Evolutionary conservation across 2,888 invertebrate genomes (phyloP).

Genomic region (Lasioglossum figueresi): DNA sequence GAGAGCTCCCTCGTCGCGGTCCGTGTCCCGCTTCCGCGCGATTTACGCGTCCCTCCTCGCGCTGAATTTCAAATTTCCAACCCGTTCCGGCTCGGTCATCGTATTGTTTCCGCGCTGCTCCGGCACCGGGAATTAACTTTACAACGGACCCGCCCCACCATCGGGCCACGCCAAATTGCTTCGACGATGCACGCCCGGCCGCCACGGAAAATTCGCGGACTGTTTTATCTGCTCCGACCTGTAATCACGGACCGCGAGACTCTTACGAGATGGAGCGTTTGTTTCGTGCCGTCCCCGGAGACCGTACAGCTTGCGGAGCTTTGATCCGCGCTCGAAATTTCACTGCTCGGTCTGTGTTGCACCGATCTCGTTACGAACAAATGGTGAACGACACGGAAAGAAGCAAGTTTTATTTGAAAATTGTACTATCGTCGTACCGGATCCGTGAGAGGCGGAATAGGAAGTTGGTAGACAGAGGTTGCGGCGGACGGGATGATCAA

Average conservation of each 20-base stretch:
- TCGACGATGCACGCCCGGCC: not conserved
- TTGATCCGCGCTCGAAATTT: not conserved
- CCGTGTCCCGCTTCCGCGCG: conserved; percentile 54
- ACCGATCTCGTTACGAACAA: too few species aligned
- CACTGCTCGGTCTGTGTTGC: not conserved
- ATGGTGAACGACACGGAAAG: too few species aligned
- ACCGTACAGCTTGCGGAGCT: too few species aligned
- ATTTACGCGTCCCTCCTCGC: conserved; percentile 74
- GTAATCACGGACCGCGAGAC: not conserved
- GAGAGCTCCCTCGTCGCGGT: conserved; percentile 58
- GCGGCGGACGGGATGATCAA: conserved; percentile 38
- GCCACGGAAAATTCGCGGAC: not conserved
- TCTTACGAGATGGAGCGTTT: not conserved
- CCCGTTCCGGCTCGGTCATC: conserved; percentile 65
- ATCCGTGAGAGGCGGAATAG: not conserved
- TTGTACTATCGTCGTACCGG: not conserved
- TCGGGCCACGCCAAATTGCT: not conserved
- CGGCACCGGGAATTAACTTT: conserved; percentile 31
- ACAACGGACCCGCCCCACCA: not conserved
- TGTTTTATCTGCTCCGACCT: not conserved
- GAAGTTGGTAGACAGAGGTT: not conserved
- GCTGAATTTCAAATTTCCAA: conserved; percentile 76
- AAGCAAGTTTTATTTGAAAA: not conserved
- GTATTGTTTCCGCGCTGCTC: conserved; percentile 37
- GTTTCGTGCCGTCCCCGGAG: not conserved